Conservation (phyloP, 1,140 invertebrate genomes). For the Arctopsyche grandis region DNA sequence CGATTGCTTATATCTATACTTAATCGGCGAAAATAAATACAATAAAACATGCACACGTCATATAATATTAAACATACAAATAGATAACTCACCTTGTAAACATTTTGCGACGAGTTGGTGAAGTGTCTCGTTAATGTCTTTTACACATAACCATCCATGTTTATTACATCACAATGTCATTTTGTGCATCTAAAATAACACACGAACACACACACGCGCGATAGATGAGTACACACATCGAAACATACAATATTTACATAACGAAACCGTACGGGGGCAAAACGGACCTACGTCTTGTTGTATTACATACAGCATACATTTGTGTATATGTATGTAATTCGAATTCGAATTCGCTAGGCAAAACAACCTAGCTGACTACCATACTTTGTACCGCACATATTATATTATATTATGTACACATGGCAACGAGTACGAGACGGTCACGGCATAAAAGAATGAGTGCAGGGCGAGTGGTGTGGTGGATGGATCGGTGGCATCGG, state of each 20-base stretch:
- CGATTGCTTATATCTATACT: too few relatives aligned
- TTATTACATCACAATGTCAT: not conserved
- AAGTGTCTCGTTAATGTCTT: constrained; percentile 18
- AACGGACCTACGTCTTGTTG: too few relatives aligned
- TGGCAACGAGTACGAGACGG: not conserved
- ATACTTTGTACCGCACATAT: too few relatives aligned
- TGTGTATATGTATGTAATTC: too few relatives aligned
- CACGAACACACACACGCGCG: not conserved
- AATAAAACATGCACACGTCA: too few relatives aligned
- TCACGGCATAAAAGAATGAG: constrained; percentile 17
- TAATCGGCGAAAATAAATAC: not conserved
- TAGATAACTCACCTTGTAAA: constrained; percentile 48
- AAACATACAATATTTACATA: too few relatives aligned
- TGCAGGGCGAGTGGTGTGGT: constrained; percentile 8
- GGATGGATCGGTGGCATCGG: constrained; percentile 41
- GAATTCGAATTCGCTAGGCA: too few relatives aligned
- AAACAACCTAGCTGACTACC: too few relatives aligned
- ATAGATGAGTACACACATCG: too few relatives aligned
- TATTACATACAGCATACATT: too few relatives aligned
- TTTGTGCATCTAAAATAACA: not conserved
- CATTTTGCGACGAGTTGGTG: constrained; percentile 38
- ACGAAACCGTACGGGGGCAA: too few relatives aligned
- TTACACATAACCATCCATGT: not conserved
- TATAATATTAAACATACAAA: constrained; percentile 6
- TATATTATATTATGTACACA: too few relatives aligned